Base-by-base conservation (phyloP, 2,888 invertebrate genomes). In the Cosmorhoe ocellata region DNA sequence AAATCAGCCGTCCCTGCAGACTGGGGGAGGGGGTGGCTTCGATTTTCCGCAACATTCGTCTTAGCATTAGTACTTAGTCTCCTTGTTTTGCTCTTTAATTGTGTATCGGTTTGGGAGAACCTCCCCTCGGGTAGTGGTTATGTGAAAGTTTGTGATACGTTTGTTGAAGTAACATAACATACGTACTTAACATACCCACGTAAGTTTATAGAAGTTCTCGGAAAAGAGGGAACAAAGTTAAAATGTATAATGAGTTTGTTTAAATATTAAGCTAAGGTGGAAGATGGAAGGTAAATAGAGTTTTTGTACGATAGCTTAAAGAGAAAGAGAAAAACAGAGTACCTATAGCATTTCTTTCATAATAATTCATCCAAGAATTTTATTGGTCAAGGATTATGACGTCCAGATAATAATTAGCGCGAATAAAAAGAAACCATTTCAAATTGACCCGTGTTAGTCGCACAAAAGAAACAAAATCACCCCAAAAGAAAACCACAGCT, bases 1-100 rank as follows among this genome's bases (percentile, higher is more conserved):
- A 87, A 88, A 87, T 88, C 87, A 87, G 84, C 63, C 85, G 85
- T 81, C 86, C 85, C 84, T 74, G 67, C 74, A 76, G 77, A 71
- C 73, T 40, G 37, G 65, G 56, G 62, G 63, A 44, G 58, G 71
- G 63, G 74, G 65, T 65, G 75, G 77, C 76, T 82, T 84, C 86
- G 87, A 89, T 89, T 90, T 89, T 90, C 84, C 90, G 86, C 88
- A 88, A 89, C 87, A 86, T 89, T 87, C 89, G 88, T 88, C 88
- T 87, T 84, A 82, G 83, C 82, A 83, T 85, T 86, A 86, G 81
- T 84, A 84, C 79, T 81, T 79, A 79, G 79, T 76, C 77, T 76
- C 74, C 80, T 79, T 86, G 85, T 85, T 84, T 85, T 83, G 79
- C 81, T 79, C 79, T 87, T 83, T 89, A 88, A 88, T 86, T 89